These are phyloP conservation scores for Chloromyia formosa DNA, from an alignment of 2,888 invertebrate species.

Conservation along the genomic window DNA sequence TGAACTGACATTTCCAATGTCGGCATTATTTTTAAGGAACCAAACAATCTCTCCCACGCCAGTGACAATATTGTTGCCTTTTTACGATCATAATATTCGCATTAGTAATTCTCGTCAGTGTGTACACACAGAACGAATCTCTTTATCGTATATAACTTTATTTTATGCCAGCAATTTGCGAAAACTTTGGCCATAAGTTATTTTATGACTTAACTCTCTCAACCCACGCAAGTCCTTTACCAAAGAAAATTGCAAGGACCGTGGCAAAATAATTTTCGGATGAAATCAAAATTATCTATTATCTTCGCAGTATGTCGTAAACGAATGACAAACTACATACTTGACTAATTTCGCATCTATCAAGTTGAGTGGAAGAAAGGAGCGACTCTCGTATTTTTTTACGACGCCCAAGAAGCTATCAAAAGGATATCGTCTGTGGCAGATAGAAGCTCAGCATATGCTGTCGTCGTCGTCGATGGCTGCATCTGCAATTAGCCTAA, in stretches of 20 bases:
- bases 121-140: neutral
- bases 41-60: too few species aligned
- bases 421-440: conserved; percentile 8
- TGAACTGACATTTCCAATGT: too few species aligned
- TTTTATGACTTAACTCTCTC: conserved; percentile 10
- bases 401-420: conserved; percentile 3
- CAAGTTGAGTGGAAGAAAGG: neutral
- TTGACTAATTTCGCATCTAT: neutral
- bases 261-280: neutral
- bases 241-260: conserved; percentile 2
- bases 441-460: neutral
- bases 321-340: conserved; percentile 16
- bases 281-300: conserved; percentile 36
- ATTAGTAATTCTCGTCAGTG: too few species aligned
- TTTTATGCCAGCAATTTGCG: conserved; percentile 34
- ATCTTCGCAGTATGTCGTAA: conserved; percentile 13
- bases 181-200: conserved; percentile 30
- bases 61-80: too few species aligned
- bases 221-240: neutral
- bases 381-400: neutral
- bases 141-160: conserved; percentile 31
- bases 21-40: too few species aligned
- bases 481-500: conserved; percentile 23
- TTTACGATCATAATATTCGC: too few species aligned
- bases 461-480: neutral